A percentile compares a stretch with the other conserved stretches of the same genome.
phyloP scores from a whole-genome alignment of 2,888 invertebrate species.

The Litoditis marina region DNA sequence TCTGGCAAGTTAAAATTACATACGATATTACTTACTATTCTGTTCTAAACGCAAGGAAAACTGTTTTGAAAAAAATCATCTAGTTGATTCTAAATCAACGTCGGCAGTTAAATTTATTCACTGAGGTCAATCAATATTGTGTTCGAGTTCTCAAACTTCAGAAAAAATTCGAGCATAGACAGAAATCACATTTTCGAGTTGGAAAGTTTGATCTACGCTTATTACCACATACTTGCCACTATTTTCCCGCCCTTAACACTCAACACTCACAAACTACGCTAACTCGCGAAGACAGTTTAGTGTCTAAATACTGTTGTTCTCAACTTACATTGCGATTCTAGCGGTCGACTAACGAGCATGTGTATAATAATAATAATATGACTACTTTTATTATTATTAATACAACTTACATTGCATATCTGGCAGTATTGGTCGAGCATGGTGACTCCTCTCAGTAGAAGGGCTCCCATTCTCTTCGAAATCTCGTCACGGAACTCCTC shows the following conservation, averaged over 20 bases:
- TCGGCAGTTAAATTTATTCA: too few species aligned
- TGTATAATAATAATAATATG: neutral
- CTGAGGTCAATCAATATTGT: too few species aligned
- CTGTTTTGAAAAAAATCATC: too few species aligned
- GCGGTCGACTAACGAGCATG: neutral
- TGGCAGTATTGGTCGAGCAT: conserved; percentile 45
- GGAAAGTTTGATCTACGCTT: neutral
- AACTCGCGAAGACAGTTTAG: too few species aligned
- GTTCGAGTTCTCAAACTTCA: too few species aligned
- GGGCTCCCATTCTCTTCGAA: conserved; percentile 42
- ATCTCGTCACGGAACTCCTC: conserved; percentile 27
- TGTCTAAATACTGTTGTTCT: too few species aligned
- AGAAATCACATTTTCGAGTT: neutral
- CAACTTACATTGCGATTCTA: neutral
- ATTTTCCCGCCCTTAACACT: too few species aligned
- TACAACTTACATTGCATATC: conserved; percentile 28
- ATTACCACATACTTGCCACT: too few species aligned
- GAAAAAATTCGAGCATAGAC: neutral
- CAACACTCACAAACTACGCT: too few species aligned
- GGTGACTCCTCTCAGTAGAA: conserved; percentile 37
- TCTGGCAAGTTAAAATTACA: neutral
- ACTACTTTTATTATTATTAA: neutral
- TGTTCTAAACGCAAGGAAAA: too few species aligned
- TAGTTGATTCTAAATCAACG: too few species aligned
- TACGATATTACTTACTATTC: neutral